These are phyloP conservation scores for Ciconia boyciana DNA, from an alignment of 2,113 vertebrate species.

Conservation along the genomic window DNA sequence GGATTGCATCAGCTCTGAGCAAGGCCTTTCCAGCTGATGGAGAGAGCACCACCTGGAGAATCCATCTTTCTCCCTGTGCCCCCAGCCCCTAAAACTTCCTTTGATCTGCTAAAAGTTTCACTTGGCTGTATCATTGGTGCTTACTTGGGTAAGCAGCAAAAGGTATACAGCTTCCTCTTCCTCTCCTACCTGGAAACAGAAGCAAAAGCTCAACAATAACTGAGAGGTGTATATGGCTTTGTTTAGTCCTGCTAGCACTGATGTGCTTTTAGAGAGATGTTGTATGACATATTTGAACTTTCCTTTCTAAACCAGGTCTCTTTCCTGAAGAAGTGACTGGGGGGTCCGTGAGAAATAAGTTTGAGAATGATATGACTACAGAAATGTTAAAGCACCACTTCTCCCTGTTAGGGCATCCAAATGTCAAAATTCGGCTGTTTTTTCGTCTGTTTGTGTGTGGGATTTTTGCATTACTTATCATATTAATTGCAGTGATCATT, in stretches of 20 bases:
- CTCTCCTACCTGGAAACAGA: not conserved
- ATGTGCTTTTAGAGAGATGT: not conserved
- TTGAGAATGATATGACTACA: not conserved
- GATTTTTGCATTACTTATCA: not conserved
- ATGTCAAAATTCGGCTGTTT: not conserved
- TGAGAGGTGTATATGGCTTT: not conserved
- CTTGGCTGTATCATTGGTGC: not conserved
- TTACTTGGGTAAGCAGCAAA: not conserved
- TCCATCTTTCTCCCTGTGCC: not conserved
- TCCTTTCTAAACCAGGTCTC: not conserved
- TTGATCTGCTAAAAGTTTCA: not conserved
- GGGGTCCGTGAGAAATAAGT: not conserved
- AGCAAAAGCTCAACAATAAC: not conserved
- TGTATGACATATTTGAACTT: not conserved
- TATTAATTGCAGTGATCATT: not conserved
- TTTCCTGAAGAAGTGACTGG: not conserved
- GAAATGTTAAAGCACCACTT: not conserved
- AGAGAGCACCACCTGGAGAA: not conserved
- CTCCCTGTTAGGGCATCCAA: not conserved
- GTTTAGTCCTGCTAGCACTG: not conserved
- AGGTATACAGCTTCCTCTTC: not conserved
- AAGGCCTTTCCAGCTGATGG: not conserved
- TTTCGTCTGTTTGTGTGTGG: not conserved
- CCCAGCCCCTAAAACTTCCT: not conserved
- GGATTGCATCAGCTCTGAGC: not conserved